Conservation (phyloP, 2,113 vertebrate genomes). For the Cygnus atratus region DNA sequence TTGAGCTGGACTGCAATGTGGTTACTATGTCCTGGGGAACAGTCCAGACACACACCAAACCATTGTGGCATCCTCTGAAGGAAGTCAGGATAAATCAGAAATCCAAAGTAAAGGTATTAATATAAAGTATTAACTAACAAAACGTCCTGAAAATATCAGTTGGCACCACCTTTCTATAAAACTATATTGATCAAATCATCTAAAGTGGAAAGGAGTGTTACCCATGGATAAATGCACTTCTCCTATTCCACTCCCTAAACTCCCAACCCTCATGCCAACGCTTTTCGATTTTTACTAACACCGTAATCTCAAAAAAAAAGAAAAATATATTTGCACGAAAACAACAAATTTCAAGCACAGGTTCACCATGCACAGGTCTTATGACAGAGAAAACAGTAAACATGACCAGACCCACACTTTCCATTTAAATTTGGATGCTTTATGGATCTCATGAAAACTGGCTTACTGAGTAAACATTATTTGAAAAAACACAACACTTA, state of each 20-base stretch:
- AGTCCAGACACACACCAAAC: slow-evolving; percentile 93
- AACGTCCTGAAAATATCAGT: not conserved
- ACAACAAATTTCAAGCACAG: not conserved
- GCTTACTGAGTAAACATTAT: not conserved
- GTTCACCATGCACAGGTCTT: not conserved
- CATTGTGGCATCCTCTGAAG: slow-evolving; percentile 93
- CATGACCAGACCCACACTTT: not conserved
- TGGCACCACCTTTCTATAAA: not conserved
- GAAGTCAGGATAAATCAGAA: slow-evolving; percentile 2
- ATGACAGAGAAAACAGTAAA: not conserved
- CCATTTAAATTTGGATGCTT: not conserved
- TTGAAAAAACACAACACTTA: not conserved
- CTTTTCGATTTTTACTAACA: not conserved
- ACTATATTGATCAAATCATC: not conserved
- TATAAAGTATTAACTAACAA: not conserved
- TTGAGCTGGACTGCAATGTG: slow-evolving; percentile 75
- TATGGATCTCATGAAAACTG: not conserved
- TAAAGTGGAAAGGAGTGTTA: not conserved
- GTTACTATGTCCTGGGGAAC: slow-evolving; percentile 82
- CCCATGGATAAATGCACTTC: not conserved
- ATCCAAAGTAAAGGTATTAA: not conserved
- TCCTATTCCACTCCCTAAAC: not conserved
- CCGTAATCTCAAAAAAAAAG: not conserved
- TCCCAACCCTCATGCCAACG: rapidly evolving
- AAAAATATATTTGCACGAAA: not conserved